Base-by-base conservation (phyloP, 2,888 invertebrate genomes). In the Platycheirus rosarum region DNA sequence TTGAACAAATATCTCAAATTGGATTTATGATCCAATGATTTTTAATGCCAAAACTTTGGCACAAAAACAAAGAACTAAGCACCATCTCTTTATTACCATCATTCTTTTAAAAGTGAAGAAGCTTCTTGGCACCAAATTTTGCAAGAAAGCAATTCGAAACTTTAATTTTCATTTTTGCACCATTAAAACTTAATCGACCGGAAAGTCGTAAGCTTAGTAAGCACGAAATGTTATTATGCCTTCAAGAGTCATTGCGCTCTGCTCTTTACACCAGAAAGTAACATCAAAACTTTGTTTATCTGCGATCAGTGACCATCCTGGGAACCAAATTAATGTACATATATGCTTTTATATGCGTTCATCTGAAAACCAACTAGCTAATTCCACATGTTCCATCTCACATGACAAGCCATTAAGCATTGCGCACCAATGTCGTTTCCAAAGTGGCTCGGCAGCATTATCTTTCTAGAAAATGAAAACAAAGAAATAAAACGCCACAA, bases 191-290 rank as follows among this genome's bases (percentile, higher is more conserved):
- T 74, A 79, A 69, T 74, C 68, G 79, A 74, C 63, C 63, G 35
- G 57, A 29, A 76, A 60, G 60, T 46, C 44, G 32, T 65, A 46
- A 60, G 13, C 18, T 53, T 37, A 68, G 51, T 63, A 51, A 23
- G 37, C 63, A 53, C 13, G 42, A 44, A 53, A 37, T 49, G 13
- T 40, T 48, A 79, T 78, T 63, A 74, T 7, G 7, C 66, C 26
- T 68, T 20, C 23, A 49, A 60, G 35, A 65, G 79, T 79, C 79
- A 74, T 74, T n/a, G n/a, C 73, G 79, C 63, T 65, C 79, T 65
- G 16, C 44, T 23, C 8, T 18, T 2, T n/a, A n/a, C 9, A 32
- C 7, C 18, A 20, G 13, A 13, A n/a, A 53, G 8, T 8, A 44
- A 49, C 13, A 37, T 35, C 2, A 29, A 62, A 57, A 73, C 37